Conservation (phyloP, 2,113 vertebrate genomes). For the Danio rerio region DNA sequence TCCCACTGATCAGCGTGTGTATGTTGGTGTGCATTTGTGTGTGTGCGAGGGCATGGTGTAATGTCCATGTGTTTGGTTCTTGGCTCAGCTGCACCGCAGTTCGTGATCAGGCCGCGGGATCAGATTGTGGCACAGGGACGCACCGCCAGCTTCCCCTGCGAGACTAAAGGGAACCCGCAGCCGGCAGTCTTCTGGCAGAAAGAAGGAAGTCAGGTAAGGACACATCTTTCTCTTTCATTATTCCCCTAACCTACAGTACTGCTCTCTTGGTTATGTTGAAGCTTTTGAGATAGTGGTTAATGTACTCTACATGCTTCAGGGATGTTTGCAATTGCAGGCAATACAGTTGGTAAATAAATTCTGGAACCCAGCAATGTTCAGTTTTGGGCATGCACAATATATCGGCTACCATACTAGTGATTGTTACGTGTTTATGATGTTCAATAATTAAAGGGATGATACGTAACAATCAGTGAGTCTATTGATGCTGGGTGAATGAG, state of each 20-base stretch:
- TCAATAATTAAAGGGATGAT: no score
- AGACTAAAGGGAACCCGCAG: slow-evolving; percentile 97
- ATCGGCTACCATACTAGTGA: no score
- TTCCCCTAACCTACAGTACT: no score
- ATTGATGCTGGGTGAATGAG: no score
- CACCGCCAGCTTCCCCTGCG: slow-evolving; percentile 93
- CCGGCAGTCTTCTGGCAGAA: slow-evolving; percentile 99
- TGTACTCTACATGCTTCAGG: not conserved
- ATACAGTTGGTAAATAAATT: not conserved
- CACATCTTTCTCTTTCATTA: not conserved
- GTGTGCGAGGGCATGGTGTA: not conserved
- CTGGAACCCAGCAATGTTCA: no score
- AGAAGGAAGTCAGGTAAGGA: slow-evolving; percentile 93
- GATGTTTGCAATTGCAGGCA: not conserved
- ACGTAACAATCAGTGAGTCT: no score
- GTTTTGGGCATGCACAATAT: no score
- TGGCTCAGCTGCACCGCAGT: slow-evolving; percentile 92
- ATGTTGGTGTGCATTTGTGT: not conserved
- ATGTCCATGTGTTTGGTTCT: slow-evolving; percentile 22
- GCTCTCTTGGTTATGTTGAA: not conserved
- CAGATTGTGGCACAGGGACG: slow-evolving; percentile 97
- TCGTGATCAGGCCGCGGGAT: slow-evolving; percentile 96
- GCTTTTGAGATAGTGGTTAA: not conserved
- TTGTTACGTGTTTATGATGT: no score
- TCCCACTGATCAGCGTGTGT: not conserved